These are phyloP conservation scores for Caenorhabditis sp. DNA, from an alignment of 2,888 invertebrate species.

Conservation along the genomic window DNA sequence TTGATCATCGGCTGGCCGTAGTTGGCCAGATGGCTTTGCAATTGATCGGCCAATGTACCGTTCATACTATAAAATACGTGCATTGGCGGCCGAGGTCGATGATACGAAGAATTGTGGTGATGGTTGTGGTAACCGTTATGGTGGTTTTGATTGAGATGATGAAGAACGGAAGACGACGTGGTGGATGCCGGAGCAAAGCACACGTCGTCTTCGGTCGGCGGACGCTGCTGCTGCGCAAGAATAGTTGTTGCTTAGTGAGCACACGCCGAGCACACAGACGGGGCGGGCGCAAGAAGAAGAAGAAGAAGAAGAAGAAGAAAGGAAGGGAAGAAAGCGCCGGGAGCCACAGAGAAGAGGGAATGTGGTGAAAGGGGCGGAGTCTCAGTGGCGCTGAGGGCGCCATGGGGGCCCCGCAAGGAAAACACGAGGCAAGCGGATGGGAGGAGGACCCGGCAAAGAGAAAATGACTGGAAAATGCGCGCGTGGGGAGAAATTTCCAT, in stretches of 20 bases:
- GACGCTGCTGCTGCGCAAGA: conserved; percentile 45
- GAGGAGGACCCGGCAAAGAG: conserved; percentile 22
- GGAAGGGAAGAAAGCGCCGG: conserved; percentile 25
- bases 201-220: conserved; percentile 45
- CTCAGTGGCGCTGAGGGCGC: conserved; percentile 24
- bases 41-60: conserved; percentile 63
- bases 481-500: conserved; percentile 14
- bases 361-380: conserved; percentile 20
- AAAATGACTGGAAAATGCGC: conserved; percentile 43
- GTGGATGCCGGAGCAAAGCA: conserved; percentile 49
- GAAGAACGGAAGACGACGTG: conserved; percentile 27
- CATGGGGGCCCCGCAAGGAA: conserved; percentile 27
- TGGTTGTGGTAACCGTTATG: too few relatives aligned
- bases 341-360: too few relatives aligned
- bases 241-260: conserved; percentile 52
- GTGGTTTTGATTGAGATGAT: conserved; percentile 11
- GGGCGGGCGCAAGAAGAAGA: conserved; percentile 12
- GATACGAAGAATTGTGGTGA: neutral
- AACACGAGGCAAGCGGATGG: conserved; percentile 18
- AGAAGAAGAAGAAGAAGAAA: conserved; percentile 12
- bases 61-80: conserved; percentile 64
- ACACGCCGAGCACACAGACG: conserved; percentile 26
- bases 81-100: conserved; percentile 27
- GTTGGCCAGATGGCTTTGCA: conserved; percentile 47
- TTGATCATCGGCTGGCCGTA: conserved; percentile 48